A percentile compares a stretch with the other conserved stretches of the same genome.
Conservation (phyloP, 2,888 invertebrate genomes). For the Cenopis cana region DNA sequence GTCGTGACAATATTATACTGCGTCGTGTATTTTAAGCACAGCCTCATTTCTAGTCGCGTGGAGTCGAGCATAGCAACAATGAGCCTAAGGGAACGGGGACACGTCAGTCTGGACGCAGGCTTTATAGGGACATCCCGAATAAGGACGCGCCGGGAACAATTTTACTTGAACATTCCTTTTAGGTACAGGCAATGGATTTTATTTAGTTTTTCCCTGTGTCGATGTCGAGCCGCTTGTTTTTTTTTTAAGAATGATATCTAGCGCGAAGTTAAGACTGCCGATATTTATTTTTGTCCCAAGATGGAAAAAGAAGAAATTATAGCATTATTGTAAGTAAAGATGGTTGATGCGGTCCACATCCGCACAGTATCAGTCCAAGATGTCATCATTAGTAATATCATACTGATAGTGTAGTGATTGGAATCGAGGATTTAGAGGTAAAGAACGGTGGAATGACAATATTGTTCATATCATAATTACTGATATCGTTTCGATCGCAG, state of each 20-base stretch:
- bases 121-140: conserved; percentile 56
- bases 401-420: too few relatives aligned
- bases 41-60: conserved; percentile 29
- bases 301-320: neutral
- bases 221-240: conserved; percentile 11
- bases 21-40: conserved; percentile 28
- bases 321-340: conserved; percentile 1
- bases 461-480: too few relatives aligned
- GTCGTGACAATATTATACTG: conserved; percentile 16
- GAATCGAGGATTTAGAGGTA: too few relatives aligned
- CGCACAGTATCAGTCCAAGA: too few relatives aligned
- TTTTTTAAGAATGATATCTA: conserved; percentile 30
- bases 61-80: conserved; percentile 24
- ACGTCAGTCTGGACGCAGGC: conserved; percentile 51
- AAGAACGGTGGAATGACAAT: too few relatives aligned
- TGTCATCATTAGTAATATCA: too few relatives aligned
- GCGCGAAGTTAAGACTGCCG: neutral
- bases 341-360: too few relatives aligned
- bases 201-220: conserved; percentile 35
- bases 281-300: neutral
- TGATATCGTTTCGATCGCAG: too few relatives aligned
- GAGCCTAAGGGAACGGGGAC: conserved; percentile 51
- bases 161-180: conserved; percentile 37
- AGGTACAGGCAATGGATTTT: conserved; percentile 33
- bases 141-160: conserved; percentile 55